Evolutionary conservation across 2,888 invertebrate species (phyloP), one percentile per base, ranked within the genome.

Genomic region (Pelosia muscerda): DNA sequence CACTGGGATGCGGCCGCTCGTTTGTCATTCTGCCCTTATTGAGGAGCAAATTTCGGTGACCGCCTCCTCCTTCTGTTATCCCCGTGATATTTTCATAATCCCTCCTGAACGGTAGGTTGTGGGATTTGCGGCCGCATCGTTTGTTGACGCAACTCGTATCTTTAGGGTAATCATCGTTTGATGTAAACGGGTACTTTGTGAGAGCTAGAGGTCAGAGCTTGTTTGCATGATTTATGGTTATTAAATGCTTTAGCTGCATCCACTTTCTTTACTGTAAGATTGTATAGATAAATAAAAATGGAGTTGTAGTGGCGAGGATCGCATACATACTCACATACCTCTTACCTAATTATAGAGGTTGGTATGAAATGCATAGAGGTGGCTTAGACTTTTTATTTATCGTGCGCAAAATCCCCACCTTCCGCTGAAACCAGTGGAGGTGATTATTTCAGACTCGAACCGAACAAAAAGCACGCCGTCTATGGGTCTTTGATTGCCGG

Each of bases 11-110:
- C 81, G 80, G 77, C 75, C 77, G 82, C 81, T 91, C 90, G 89
- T 92, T 91, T 90, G 88, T 91, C 90, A 90, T 90, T 84, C 84
- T 75, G 71, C 74, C 87, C 86, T 88, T 88, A 90, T 89, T 90
- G 89, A 87, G 84, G 87, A 84, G 84, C 86, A 85, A 87, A 86
- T 87, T 87, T 85, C 82, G 82, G 86, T 86, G 88, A 85, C 88
- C 87, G 87, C 84, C 86, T 83, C 82, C 77, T 81, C 83, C 82
- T 81, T 77, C 81, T 82, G 84, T 85, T 89, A 88, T 87, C 85
- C 85, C 78, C 74, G 77, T 86, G 86, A 90, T 88, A 88, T 89
- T 89, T 89, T 90, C 88, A 90, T 90, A 89, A 90, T 87, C 85
- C 85, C 77, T 74, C 75, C 77, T 79, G 79, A 85, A 86, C 84